A percentile compares a stretch with the other conserved stretches of the same genome.
These are phyloP conservation scores for Dinocampus coccinellae DNA, from an alignment of 2,888 invertebrate species.

Conservation along the genomic window DNA sequence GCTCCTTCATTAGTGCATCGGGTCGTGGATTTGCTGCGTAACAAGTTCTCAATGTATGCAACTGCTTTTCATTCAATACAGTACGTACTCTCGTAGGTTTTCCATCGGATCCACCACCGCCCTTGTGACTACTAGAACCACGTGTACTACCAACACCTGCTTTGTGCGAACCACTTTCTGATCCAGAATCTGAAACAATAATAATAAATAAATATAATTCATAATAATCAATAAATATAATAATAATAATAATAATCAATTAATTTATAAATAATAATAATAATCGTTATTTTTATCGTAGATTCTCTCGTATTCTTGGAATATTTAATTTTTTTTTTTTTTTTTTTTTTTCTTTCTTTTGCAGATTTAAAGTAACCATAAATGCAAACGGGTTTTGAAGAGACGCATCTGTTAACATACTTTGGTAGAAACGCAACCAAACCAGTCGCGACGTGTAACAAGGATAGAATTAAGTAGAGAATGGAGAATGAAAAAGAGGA, in stretches of 20 bases:
- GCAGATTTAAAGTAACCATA: conserved; percentile 29
- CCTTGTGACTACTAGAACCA: conserved; percentile 73
- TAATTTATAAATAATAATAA: conserved; percentile 7
- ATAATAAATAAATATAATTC: too few species aligned
- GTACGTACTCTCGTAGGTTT: conserved; percentile 99
- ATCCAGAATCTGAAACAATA: conserved; percentile 82
- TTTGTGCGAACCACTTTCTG: conserved; percentile 91
- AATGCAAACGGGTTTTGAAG: conserved; percentile 33
- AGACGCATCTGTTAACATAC: conserved; percentile 35
- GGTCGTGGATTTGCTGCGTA: conserved; percentile 98
- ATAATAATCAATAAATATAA: too few species aligned
- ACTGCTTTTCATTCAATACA: conserved; percentile 97
- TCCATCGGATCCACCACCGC: conserved; percentile 79
- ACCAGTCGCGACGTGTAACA: conserved; percentile 29
- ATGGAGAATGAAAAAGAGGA: conserved; percentile 9
- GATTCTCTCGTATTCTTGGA: conserved; percentile 16
- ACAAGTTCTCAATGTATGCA: conserved; percentile 96
- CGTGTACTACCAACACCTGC: conserved; percentile 74
- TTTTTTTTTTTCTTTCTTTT: conserved; percentile 31
- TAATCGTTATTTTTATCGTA: conserved; percentile 15
- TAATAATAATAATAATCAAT: not conserved
- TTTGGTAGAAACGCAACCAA: conserved; percentile 31
- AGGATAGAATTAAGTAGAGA: conserved; percentile 15
- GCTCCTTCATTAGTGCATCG: conserved; percentile 99
- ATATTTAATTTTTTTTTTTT: conserved; percentile 17